A percentile compares a stretch with the other conserved stretches of the same genome.
These are phyloP conservation scores for Cephalotes varians DNA, from an alignment of 2,888 invertebrate genomes.

Conservation along the genomic window DNA sequence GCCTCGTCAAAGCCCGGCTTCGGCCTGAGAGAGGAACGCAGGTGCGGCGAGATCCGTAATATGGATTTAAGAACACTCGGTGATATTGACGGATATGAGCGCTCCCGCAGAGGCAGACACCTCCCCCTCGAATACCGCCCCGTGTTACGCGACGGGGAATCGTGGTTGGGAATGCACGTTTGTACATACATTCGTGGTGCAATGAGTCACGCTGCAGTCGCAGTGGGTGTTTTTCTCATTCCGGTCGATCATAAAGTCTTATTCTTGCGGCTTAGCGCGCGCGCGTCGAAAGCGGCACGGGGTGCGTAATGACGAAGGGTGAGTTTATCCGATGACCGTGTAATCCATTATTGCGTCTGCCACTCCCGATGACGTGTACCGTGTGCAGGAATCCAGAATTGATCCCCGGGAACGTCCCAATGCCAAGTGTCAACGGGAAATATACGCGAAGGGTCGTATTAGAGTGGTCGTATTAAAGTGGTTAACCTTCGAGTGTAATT, in stretches of 20 bases:
- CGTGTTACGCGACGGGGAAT: conserved; percentile 51
- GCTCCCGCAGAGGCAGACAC: conserved; percentile 63
- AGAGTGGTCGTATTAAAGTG: conserved; percentile 7
- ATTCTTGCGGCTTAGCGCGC: conserved; percentile 70
- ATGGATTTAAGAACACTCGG: conserved; percentile 75
- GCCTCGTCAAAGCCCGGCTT: conserved; percentile 61
- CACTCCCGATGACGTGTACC: conserved; percentile 73
- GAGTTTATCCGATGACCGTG: conserved; percentile 77
- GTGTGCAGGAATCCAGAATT: conserved; percentile 70
- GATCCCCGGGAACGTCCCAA: conserved; percentile 64
- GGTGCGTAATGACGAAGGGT: conserved; percentile 69
- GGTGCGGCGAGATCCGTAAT: conserved; percentile 73
- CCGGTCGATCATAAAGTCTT: conserved; percentile 77
- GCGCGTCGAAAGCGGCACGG: conserved; percentile 32
- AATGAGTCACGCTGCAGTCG: conserved; percentile 62
- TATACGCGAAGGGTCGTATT: conserved; percentile 18
- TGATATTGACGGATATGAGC: conserved; percentile 74
- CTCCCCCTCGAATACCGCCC: conserved; percentile 14
- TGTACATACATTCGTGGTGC: conserved; percentile 45
- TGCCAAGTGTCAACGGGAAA: conserved; percentile 52
- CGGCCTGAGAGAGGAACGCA: conserved; percentile 66
- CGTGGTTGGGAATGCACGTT: conserved; percentile 37
- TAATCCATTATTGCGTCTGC: conserved; percentile 78
- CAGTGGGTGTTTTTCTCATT: conserved; percentile 76
- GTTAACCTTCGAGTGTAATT: conserved; percentile 46